Conservation (phyloP, 2,797 vertebrate species). For the Lacerta agilis region DNA sequence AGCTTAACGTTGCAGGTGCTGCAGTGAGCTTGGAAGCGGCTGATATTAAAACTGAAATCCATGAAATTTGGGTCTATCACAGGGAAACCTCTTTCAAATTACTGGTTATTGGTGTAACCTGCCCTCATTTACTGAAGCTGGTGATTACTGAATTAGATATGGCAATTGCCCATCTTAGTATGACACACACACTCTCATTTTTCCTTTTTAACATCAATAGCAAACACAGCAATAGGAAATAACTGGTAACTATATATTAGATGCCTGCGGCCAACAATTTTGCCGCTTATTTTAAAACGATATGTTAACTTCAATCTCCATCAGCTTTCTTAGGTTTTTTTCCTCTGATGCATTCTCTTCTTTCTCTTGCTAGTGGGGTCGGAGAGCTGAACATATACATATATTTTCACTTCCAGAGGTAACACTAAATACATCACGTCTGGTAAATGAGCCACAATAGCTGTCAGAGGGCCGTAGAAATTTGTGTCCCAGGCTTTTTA, state of each 20-base stretch:
- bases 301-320: no score
- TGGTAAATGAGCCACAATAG: no score
- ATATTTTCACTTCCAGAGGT: no score
- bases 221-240: conserved; percentile 1
- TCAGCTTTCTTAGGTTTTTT: background rate
- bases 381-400: no score
- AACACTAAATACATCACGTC: no score
- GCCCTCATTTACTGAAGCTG: conserved; percentile 7
- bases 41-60: conserved; percentile 29
- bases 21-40: conserved; percentile 13
- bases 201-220: background rate
- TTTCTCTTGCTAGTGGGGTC: background rate
- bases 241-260: background rate
- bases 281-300: background rate
- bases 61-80: conserved; percentile 41
- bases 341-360: background rate
- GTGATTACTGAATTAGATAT: conserved; percentile 55
- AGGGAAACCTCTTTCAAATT: conserved; percentile 22
- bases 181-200: conserved; percentile 9
- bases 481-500: no score
- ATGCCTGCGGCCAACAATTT: background rate
- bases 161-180: background rate
- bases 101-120: conserved; percentile 52
- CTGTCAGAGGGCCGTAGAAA: no score
- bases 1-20: conserved; percentile 40